Evolutionary conservation across 2,113 vertebrate species (phyloP).

Genomic region (Gadus chalcogrammus): DNA sequence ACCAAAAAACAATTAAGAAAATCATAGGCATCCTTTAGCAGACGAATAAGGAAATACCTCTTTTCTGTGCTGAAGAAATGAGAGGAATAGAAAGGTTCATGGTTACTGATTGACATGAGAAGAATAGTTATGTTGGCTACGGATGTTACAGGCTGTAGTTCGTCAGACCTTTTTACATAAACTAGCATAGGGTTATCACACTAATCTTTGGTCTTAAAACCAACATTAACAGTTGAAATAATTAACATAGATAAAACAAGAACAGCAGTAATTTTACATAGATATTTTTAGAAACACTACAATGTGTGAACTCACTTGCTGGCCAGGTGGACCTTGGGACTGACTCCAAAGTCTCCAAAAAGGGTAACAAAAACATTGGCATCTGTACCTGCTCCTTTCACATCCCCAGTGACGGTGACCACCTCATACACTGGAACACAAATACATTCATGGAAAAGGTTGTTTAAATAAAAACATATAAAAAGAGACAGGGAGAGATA

Average conservation of each 20-base stretch:
- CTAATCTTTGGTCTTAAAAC: background rate
- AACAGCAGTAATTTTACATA: too few species aligned
- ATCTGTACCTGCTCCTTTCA: slow-evolving; percentile 91
- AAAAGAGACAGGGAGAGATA: background rate
- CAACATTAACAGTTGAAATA: too few species aligned
- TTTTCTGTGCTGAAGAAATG: slow-evolving; percentile 89
- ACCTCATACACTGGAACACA: slow-evolving; percentile 87
- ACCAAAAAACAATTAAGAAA: slow-evolving; percentile 50
- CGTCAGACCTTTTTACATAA: background rate
- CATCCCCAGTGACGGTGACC: slow-evolving; percentile 88
- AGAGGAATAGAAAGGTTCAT: slow-evolving; percentile 69
- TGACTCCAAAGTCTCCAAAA: slow-evolving; percentile 90
- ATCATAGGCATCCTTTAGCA: slow-evolving; percentile 40
- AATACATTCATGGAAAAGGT: slow-evolving; percentile 2
- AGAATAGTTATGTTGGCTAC: background rate
- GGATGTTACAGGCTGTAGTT: background rate
- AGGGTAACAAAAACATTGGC: slow-evolving; percentile 95
- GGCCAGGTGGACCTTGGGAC: slow-evolving; percentile 93
- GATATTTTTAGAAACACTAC: too few species aligned
- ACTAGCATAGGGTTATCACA: background rate
- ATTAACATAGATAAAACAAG: too few species aligned
- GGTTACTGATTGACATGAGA: slow-evolving; percentile 40
- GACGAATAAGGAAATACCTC: slow-evolving; percentile 79
- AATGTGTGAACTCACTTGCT: slow-evolving; percentile 87
- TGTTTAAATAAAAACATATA: background rate